Evolutionary conservation across 2,797 vertebrate genomes (phyloP), one percentile per base, ranked within the genome.

Genomic region (Anniella stebbinsi): DNA sequence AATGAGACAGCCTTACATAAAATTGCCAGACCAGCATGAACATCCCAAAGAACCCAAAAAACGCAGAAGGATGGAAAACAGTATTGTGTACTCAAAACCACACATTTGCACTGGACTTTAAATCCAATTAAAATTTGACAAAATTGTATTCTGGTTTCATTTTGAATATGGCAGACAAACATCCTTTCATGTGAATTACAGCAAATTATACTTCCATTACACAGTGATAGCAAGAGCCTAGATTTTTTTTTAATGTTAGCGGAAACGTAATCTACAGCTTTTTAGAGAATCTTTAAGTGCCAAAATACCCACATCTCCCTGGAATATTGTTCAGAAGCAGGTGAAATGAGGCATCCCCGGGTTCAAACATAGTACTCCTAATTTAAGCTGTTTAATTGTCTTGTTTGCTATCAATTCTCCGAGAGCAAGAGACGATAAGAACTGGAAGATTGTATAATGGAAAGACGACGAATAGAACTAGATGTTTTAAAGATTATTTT

Each of bases 151-250:
- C 67, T 60, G 51, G 76, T 91, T 45, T 90, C 54, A 84, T 86
- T 92, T 48, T 93, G 80, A 89, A 89, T 12, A 41, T 33, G 84
- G 88, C 70, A 81, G 21, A 69, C 23, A 84, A 87, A 84, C 82
- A 90, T 11, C 8, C 63, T 88, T 86, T 90, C 75, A 48, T 51
- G 36, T 78, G 60, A 80, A 85, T 45, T 67, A 78, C 89, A 86
- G 89, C 86, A 93, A 81, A 69, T 85, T 21, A 17, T 25, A 91
- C 89, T 87, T 88, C 36, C 45, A 91, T 6, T 85, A 51, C 72
- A 77, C 18, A 72, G 90, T 7, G 83, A 85, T 69, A 91, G 92
- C 69, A 77, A 87, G 72, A 80, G 70, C 69, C 80, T 41, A 84
- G 57, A 8, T 28, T 72, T 78, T 90, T 88, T 88, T 66, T 89